Base-by-base conservation (phyloP, 2,113 vertebrate species). In the Passerina amoena region DNA sequence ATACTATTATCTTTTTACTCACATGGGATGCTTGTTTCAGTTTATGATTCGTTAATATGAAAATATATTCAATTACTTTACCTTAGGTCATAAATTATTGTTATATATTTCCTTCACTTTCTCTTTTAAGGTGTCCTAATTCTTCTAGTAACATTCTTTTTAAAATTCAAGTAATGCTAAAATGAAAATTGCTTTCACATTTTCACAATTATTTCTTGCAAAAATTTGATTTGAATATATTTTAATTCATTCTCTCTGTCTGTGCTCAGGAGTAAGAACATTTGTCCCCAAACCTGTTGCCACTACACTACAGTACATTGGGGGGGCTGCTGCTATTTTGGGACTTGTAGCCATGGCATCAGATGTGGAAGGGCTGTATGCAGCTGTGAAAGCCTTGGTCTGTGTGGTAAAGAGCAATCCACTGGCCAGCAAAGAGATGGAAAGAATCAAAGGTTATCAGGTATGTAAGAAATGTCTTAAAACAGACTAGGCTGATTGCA, bases 301-400 rank as follows among this genome's bases (percentile, higher is more conserved):
- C 96, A 99, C 98, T 88, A 99, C 98, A 35, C 97, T 99, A 84
- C 99, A 99, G 96, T 99, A 99, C 68, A 98, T 99, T 25, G 99
- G 99, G 33, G 99, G 99, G 57, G 99, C 99, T 3, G 99, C 99
- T 10, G 99, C 99, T 97, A 99, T 99, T 97, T 93, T 99, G 95
- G 99, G 99, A 30, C 98, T 99, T 80, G 99, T 99, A 89, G 99
- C 99, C 78, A 99, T 99, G 99, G 99, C 99, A 38, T 99, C 99
- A 2, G 99, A 99, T 37, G 99, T 99, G 90, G 99, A 99, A 97
- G 99, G 99, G 22, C 91, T 99, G 23, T 99, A 99, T 31, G 99
- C 99, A 6, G 99, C 99, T 5, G 99, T 99, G 92, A 99, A 99
- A 94, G 99, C 99, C 14, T 97, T 99, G 93, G 99, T 99, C 70